These are phyloP conservation scores for Athripsodes cinereus DNA, from an alignment of 2,888 invertebrate genomes.

Conservation along the genomic window DNA sequence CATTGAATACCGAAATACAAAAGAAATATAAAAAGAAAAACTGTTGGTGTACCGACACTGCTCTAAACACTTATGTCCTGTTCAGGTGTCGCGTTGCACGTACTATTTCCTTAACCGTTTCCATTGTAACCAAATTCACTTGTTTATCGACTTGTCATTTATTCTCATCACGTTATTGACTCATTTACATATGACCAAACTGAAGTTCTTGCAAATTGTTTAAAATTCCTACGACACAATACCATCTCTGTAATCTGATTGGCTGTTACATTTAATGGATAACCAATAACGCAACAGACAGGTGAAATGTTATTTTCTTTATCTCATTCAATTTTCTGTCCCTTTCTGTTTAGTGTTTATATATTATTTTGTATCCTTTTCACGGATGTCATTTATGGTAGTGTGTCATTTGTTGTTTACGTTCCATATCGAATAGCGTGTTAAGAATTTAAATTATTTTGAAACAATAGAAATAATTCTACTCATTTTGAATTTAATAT, in stretches of 20 bases:
- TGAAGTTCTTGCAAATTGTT: not conserved
- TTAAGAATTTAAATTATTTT: conserved; percentile 9
- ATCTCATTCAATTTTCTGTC: not conserved
- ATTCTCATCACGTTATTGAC: not conserved
- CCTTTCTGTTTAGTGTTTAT: not conserved
- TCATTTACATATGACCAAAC: not conserved
- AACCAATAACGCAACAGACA: not conserved
- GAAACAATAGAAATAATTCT: not conserved
- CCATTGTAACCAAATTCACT: too few species aligned
- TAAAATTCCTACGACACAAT: not conserved
- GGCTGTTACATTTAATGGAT: not conserved
- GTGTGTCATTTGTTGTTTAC: conserved; percentile 9
- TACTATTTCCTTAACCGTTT: too few species aligned
- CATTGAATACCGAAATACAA: too few species aligned
- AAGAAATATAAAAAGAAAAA: too few species aligned
- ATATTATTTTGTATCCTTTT: not conserved
- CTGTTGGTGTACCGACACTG: too few species aligned
- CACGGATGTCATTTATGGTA: not conserved
- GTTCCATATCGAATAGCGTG: conserved; percentile 16
- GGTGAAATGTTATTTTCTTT: not conserved
- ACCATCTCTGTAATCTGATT: not conserved
- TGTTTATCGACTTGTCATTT: not conserved
- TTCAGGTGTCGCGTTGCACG: too few species aligned
- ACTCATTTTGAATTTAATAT: too few species aligned
- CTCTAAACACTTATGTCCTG: too few species aligned